Conservation (phyloP, 2,888 invertebrate genomes). For the Carcina quercana region DNA sequence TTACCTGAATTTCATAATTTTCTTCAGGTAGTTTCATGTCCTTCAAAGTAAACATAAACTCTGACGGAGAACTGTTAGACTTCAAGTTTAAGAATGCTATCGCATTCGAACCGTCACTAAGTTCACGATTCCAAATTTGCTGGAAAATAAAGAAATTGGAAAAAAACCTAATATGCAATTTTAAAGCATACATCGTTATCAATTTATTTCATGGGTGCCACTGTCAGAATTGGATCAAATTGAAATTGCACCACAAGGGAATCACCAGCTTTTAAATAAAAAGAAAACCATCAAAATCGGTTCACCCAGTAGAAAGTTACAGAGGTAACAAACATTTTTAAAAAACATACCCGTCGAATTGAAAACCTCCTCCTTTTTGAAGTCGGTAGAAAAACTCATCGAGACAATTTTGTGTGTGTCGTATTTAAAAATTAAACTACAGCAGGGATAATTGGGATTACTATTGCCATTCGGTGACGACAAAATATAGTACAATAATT, state of each 20-base stretch:
- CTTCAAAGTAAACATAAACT: conserved; percentile 22
- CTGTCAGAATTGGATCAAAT: too few species aligned
- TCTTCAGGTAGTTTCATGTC: conserved; percentile 36
- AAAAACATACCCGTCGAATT: too few species aligned
- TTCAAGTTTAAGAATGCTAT: conserved; percentile 73
- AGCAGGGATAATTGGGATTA: too few species aligned
- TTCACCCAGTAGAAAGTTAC: neutral
- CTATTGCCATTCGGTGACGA: too few species aligned
- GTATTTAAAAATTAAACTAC: too few species aligned
- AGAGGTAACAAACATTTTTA: neutral
- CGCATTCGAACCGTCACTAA: conserved; percentile 64
- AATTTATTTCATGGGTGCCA: neutral
- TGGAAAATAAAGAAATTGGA: neutral
- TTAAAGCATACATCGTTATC: neutral
- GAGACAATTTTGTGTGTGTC: too few species aligned
- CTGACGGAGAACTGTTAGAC: conserved; percentile 30
- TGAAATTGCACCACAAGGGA: too few species aligned
- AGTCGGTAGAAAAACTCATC: too few species aligned
- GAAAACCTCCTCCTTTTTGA: too few species aligned
- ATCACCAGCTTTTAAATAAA: neutral
- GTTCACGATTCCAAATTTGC: conserved; percentile 74
- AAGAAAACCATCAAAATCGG: neutral
- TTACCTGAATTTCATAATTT: conserved; percentile 31
- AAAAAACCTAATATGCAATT: neutral
- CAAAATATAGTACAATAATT: too few species aligned